Evolutionary conservation across 2,113 vertebrate species (phyloP).

Genomic region (Periophthalmus modestus): DNA sequence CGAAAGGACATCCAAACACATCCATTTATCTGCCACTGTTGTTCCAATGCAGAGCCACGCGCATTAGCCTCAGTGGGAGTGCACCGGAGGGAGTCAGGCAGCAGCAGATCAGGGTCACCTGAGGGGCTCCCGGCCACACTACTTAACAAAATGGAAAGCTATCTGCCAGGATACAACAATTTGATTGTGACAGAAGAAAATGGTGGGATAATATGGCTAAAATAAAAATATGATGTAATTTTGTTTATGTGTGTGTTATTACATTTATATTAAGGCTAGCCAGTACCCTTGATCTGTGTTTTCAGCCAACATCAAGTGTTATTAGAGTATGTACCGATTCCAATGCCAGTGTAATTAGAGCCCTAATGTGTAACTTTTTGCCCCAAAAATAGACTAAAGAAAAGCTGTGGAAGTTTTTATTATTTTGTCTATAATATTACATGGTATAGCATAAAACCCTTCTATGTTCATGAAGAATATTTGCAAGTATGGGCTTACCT

Average conservation of each 20-base stretch:
- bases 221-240: neutral
- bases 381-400: too few relatives aligned
- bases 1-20: neutral
- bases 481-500: too few relatives aligned
- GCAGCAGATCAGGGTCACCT: slow-evolving; percentile 18
- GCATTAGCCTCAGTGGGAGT: neutral
- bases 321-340: neutral
- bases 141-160: slow-evolving; percentile 20
- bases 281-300: too few relatives aligned
- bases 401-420: too few relatives aligned
- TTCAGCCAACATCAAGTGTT: too few relatives aligned
- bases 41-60: neutral
- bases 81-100: slow-evolving; percentile 9
- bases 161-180: neutral
- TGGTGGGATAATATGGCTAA: neutral
- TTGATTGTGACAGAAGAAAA: neutral
- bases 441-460: too few relatives aligned
- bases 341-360: neutral
- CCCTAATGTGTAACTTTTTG: too few relatives aligned
- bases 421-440: too few relatives aligned
- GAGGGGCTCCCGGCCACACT: slow-evolving; percentile 30
- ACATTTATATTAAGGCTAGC: too few relatives aligned
- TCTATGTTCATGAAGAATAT: too few relatives aligned
- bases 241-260: neutral
- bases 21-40: slow-evolving; percentile 16